Evolutionary conservation across 2,888 invertebrate genomes (phyloP).

Genomic region (Pilophorus perplexus): DNA sequence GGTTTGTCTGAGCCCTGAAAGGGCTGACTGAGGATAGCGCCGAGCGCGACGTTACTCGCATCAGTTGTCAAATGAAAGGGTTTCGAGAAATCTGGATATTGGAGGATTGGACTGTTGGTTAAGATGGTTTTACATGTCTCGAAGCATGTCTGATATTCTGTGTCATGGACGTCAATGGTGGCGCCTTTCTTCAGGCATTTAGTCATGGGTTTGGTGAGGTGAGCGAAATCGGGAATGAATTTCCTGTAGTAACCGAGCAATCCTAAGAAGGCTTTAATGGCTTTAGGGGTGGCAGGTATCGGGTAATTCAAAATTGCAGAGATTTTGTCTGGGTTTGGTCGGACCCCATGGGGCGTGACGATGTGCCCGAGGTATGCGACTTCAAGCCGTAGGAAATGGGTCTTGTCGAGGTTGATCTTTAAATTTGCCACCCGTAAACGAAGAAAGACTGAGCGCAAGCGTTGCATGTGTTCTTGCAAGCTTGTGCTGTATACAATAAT

Average conservation of each 20-base stretch:
- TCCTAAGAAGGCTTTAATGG: slow-evolving; percentile 36
- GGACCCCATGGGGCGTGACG: slow-evolving; percentile 20
- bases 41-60: slow-evolving; percentile 50
- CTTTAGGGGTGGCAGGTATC: slow-evolving; percentile 26
- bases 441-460: slow-evolving; percentile 26
- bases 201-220: slow-evolving; percentile 27
- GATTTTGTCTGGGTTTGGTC: slow-evolving; percentile 39
- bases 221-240: slow-evolving; percentile 16
- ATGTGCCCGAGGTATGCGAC: slow-evolving; percentile 35
- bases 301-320: slow-evolving; percentile 25
- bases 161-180: slow-evolving; percentile 44
- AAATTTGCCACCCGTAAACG: slow-evolving; percentile 17
- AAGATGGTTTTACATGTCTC: slow-evolving; percentile 30
- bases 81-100: slow-evolving; percentile 46
- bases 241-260: slow-evolving; percentile 34
- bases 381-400: slow-evolving; percentile 27
- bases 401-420: slow-evolving; percentile 32
- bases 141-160: slow-evolving; percentile 17
- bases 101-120: slow-evolving; percentile 27
- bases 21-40: slow-evolving; percentile 48
- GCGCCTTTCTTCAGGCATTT: slow-evolving; percentile 12
- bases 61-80: slow-evolving; percentile 27
- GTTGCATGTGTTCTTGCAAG: slow-evolving; percentile 31
- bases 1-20: slow-evolving; percentile 51
- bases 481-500: slow-evolving; percentile 30